Conservation (phyloP, 1,140 invertebrate species). For the Papilio xuthus region DNA sequence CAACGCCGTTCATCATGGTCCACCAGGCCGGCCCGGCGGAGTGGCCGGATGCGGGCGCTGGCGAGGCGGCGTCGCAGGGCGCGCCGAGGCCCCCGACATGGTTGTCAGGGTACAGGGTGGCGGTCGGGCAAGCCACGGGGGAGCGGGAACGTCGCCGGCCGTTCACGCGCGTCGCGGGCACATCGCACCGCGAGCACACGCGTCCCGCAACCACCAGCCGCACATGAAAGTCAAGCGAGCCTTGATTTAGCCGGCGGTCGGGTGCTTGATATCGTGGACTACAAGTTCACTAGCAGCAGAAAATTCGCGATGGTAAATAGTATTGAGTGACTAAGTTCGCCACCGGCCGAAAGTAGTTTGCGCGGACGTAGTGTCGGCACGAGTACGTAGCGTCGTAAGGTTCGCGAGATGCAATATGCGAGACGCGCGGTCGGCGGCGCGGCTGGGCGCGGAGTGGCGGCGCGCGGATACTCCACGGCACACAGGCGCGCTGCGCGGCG, state of each 20-base stretch:
- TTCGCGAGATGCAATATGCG: conserved; percentile 51
- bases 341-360: conserved; percentile 43
- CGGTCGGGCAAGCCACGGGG: conserved; percentile 90
- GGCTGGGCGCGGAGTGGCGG: conserved; percentile 76
- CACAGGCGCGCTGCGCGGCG: conserved; percentile 64
- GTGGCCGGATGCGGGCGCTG: conserved; percentile 89
- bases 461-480: conserved; percentile 65
- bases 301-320: conserved; percentile 23
- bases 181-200: conserved; percentile 77
- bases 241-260: conserved; percentile 72
- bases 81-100: conserved; percentile 87
- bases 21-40: conserved; percentile 91
- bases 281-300: conserved; percentile 14
- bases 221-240: conserved; percentile 79
- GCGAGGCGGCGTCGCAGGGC: conserved; percentile 86
- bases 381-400: conserved; percentile 45
- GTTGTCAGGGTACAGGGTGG: conserved; percentile 90
- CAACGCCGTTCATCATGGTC: conserved; percentile 90
- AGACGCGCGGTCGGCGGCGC: conserved; percentile 74
- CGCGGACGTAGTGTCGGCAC: conserved; percentile 45
- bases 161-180: conserved; percentile 75
- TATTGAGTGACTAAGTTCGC: conserved; percentile 21
- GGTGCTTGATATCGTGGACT: neutral
- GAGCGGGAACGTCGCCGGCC: conserved; percentile 71
- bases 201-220: conserved; percentile 68